Evolutionary conservation across 2,888 invertebrate species (phyloP).

Genomic region (Sicus ferrugineus): DNA sequence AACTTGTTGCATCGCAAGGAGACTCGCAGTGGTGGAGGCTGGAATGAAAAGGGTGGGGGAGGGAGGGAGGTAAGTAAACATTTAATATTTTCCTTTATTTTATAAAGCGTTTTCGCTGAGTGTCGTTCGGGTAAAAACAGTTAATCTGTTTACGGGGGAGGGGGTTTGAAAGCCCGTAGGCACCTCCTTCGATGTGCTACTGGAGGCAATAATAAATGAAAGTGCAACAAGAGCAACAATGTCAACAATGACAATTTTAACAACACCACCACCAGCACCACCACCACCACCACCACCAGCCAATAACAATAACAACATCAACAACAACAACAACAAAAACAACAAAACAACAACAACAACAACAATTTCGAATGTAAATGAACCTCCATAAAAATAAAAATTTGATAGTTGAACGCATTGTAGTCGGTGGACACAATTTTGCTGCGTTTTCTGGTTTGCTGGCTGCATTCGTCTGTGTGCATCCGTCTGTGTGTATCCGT

Average conservation of each 20-base stretch:
- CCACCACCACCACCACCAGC: background rate
- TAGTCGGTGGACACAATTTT: background rate
- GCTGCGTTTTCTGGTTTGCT: background rate
- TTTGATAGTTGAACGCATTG: constrained; percentile 1
- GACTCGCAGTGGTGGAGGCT: background rate
- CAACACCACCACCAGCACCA: too few species aligned
- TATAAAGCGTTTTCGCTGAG: too few species aligned
- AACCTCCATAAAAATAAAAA: background rate
- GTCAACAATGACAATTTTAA: background rate
- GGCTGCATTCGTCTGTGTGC: background rate
- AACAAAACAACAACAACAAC: background rate
- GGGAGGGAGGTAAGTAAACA: background rate
- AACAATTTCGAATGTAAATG: background rate
- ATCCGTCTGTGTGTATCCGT: background rate
- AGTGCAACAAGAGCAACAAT: background rate
- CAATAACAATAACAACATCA: background rate
- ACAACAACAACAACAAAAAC: too few species aligned
- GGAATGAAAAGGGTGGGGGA: background rate
- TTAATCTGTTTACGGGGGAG: too few species aligned
- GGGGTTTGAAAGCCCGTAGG: too few species aligned
- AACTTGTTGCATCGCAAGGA: background rate
- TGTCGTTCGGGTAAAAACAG: too few species aligned
- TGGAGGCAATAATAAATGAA: background rate
- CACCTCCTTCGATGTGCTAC: too few species aligned
- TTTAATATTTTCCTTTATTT: too few species aligned